Conservation (phyloP, 23 tunicate species). For the Ascidia mentula region DNA sequence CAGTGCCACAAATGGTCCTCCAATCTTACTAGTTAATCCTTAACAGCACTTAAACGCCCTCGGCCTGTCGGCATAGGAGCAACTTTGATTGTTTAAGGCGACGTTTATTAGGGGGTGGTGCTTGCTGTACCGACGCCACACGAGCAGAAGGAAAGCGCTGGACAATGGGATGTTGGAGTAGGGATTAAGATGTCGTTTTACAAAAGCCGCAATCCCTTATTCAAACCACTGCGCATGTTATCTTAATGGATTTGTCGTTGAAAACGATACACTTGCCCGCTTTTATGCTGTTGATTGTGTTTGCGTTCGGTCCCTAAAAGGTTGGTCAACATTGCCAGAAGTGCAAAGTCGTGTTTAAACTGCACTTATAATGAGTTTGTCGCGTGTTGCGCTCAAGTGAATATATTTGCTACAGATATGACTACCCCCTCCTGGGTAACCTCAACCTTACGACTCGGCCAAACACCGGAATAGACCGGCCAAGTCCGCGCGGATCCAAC, state of each 20-base stretch:
- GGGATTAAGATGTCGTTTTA: not conserved
- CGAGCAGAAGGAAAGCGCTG: not conserved
- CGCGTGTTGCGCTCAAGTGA: too few species aligned
- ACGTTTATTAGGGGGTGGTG: not conserved
- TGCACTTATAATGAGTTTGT: not conserved
- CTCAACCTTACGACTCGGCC: slow-evolving; percentile 22
- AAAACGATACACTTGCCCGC: slow-evolving; percentile 8
- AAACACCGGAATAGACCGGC: not conserved
- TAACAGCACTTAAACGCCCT: not conserved
- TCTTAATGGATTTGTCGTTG: not conserved
- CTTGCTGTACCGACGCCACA: not conserved
- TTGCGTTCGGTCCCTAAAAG: not conserved
- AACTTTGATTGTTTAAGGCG: not conserved
- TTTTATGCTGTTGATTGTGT: not conserved
- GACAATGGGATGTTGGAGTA: slow-evolving; percentile 6
- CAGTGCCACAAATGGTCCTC: not conserved
- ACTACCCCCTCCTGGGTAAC: slow-evolving; percentile 10
- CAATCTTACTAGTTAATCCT: not conserved
- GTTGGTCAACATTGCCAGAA: not conserved
- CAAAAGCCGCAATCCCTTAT: not conserved
- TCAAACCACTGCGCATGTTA: not conserved
- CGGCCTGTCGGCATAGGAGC: not conserved
- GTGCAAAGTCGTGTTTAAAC: not conserved
- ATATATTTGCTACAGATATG: not conserved
- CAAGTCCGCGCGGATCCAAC: slow-evolving; percentile 22